Evolutionary conservation across 2,113 vertebrate species (phyloP).

Genomic region (Corynorhinus townsendii): DNA sequence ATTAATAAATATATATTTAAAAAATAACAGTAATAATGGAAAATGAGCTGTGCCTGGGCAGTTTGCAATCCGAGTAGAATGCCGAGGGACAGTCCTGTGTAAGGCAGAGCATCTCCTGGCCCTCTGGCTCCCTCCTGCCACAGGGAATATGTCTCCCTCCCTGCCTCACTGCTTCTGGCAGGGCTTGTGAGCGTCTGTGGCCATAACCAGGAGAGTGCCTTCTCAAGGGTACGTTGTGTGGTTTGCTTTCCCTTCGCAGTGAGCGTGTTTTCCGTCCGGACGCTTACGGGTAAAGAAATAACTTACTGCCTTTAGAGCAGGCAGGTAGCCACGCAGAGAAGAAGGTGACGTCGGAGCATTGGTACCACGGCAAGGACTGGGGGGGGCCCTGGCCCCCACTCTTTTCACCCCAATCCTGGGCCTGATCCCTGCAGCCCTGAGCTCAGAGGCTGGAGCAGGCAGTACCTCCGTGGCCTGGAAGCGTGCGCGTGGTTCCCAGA

Average conservation of each 20-base stretch:
- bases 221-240: not conserved
- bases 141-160: not conserved
- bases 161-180: not conserved
- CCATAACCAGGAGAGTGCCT: not conserved
- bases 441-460: not conserved
- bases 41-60: not conserved
- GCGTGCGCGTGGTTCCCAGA: not conserved
- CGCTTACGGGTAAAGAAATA: not conserved
- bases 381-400: not conserved
- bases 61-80: not conserved
- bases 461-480: not conserved
- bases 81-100: not conserved
- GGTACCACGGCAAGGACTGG: rapidly evolving
- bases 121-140: not conserved
- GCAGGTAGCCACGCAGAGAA: not conserved
- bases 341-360: not conserved
- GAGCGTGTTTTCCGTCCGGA: not conserved
- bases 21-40: not conserved
- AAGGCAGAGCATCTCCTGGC: not conserved
- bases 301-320: not conserved
- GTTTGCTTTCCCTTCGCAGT: not conserved
- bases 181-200: not conserved
- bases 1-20: no score
- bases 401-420: not conserved
- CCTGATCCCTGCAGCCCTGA: not conserved